Percentiles rank a stretch among this genome's conserved stretches.
Conservation (phyloP, 2,797 vertebrate species). For the Tamandua tetradactyla region DNA sequence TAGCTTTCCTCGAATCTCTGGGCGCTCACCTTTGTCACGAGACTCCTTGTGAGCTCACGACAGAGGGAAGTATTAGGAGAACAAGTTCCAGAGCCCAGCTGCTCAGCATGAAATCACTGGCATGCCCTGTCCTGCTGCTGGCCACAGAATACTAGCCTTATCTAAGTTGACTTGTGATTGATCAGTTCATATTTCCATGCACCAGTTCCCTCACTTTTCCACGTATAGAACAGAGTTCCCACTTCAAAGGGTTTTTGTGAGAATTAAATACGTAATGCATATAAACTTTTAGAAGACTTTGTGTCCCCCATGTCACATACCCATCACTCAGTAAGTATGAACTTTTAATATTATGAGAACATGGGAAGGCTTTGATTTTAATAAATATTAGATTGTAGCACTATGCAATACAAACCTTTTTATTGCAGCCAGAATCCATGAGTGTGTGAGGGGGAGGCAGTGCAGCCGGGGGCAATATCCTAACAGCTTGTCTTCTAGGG, state of each 20-base stretch:
- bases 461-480: not conserved
- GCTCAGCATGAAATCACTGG: not conserved
- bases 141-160: not conserved
- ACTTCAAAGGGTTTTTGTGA: not conserved
- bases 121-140: not conserved
- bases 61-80: not conserved
- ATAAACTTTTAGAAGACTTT: not conserved
- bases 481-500: not conserved
- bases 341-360: slow-evolving; percentile 1
- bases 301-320: not conserved
- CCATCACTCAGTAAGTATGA: not conserved
- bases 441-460: not conserved
- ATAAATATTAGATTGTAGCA: slow-evolving; percentile 9
- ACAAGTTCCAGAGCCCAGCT: not conserved
- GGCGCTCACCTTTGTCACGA: not conserved
- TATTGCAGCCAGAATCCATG: not conserved
- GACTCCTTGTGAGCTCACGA: not conserved
- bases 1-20: not conserved
- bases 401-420: not conserved
- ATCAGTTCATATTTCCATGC: not conserved
- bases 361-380: not conserved
- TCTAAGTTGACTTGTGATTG: not conserved
- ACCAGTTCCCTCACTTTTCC: not conserved
- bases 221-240: not conserved
- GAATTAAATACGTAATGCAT: not conserved